Evolutionary conservation across 2,797 vertebrate genomes (phyloP), one percentile per base, ranked within the genome.

Genomic region (Acanthurus leucopareius): DNA sequence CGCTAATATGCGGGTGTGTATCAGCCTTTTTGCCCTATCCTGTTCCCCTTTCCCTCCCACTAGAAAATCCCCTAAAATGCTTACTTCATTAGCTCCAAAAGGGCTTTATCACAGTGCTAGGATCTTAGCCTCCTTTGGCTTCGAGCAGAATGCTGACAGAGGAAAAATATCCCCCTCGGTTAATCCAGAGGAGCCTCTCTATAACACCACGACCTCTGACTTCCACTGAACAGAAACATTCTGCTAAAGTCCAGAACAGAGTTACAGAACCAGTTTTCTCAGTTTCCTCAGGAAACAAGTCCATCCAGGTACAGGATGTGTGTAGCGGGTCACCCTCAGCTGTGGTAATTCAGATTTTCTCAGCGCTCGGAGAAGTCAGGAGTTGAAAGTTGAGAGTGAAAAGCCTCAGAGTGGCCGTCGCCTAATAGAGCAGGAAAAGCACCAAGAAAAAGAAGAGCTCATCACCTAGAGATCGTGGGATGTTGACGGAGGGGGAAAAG

Each of bases 71-170:
- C 71, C 56, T n/a, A 2, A 62, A 79, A 83, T n/a, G 73, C 69
- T 65, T 65, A 71, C 65, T 60, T 66, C n/a, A 75, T 61, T 64
- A 82, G 80, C 80, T 81, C 60, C 61, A 49, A 72, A 56, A 74
- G 70, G 69, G 69, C 71, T 49, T 53, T 61, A 79, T 95, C 94
- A 95, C 93, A 95, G 94, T 94, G 93, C 84, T 91, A 81, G 72
- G 88, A 87, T 74, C 67, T 71, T 44, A 71, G 80, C 51, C 69
- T 85, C 70, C 53, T 88, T 88, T 92, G 80, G 86, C 89, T 90
- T 86, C 5, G 52, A 75, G 71, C 80, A 81, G 62, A 73, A 44
- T 3, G 17, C 71, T 69, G 63, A 77, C 20, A 20, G 3, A 35
- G 32, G 57, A 63, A 19, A 86, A 83, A 67, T 28, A 54, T 38